These are phyloP conservation scores for Neolamprologus fasciatus DNA, from an alignment of 2,113 vertebrate species.

Conservation along the genomic window DNA sequence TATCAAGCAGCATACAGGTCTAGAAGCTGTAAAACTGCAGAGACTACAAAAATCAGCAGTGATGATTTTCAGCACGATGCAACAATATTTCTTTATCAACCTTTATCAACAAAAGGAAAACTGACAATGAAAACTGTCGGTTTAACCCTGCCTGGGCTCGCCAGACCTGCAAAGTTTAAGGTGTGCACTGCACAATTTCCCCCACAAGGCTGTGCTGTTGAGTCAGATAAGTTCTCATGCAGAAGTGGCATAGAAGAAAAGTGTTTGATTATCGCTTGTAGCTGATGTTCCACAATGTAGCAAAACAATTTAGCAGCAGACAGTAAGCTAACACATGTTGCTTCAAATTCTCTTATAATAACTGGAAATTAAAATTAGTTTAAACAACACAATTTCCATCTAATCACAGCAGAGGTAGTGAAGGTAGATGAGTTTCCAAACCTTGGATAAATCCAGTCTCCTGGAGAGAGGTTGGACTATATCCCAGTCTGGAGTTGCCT, in stretches of 20 bases:
- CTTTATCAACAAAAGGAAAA: background rate
- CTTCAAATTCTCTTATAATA: background rate
- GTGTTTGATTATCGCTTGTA: accelerated
- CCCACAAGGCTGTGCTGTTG: background rate
- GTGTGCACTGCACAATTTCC: background rate
- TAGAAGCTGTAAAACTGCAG: background rate
- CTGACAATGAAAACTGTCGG: accelerated
- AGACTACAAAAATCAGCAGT: accelerated
- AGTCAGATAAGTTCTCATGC: background rate
- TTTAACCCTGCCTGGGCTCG: background rate
- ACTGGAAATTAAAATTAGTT: background rate
- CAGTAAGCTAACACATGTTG: accelerated
- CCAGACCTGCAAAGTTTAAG: background rate
- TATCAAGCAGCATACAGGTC: background rate
- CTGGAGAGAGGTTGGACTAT: background rate
- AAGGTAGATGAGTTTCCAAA: background rate
- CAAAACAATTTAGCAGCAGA: accelerated
- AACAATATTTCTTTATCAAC: accelerated
- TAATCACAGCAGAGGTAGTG: background rate
- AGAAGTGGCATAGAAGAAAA: background rate
- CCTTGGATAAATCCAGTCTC: background rate
- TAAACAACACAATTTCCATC: background rate
- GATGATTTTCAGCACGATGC: accelerated
- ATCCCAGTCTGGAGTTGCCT: background rate
- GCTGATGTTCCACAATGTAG: background rate